Evolutionary conservation across 35 echinoderm and acorn worm genomes (phyloP).

Genomic region (Hemicentrotus pulcherrimus): DNA sequence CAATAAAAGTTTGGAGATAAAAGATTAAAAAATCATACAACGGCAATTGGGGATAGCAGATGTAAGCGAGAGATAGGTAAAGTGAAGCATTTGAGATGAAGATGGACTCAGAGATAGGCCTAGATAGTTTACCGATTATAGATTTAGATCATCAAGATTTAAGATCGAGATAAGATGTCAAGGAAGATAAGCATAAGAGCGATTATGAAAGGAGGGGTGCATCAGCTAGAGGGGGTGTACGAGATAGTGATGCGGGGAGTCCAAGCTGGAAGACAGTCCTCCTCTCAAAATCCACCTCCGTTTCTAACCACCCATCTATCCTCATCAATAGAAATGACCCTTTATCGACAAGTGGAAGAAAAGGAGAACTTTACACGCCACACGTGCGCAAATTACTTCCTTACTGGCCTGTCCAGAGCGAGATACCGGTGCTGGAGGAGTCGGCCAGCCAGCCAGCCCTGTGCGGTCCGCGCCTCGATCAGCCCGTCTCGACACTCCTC

Average conservation of each 20-base stretch:
- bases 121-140: background rate
- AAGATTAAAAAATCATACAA: background rate
- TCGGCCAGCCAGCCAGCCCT: background rate
- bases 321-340: slow-evolving; percentile 8
- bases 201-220: background rate
- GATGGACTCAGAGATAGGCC: background rate
- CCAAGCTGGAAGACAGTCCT: background rate
- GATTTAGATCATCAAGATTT: background rate
- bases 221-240: background rate
- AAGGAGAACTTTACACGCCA: background rate
- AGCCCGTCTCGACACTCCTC: background rate
- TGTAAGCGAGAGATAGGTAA: background rate
- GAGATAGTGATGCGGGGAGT: background rate
- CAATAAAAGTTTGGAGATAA: background rate
- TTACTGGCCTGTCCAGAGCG: background rate
- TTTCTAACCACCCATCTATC: background rate
- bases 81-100: background rate
- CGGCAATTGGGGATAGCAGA: background rate
- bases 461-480: background rate
- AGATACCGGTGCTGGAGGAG: background rate
- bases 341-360: background rate
- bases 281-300: background rate
- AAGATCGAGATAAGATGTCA: background rate
- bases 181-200: background rate
- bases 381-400: slow-evolving; percentile 8